phyloP scores from a whole-genome alignment of 2,888 invertebrate species.

The Temnothorax ravouxi region DNA sequence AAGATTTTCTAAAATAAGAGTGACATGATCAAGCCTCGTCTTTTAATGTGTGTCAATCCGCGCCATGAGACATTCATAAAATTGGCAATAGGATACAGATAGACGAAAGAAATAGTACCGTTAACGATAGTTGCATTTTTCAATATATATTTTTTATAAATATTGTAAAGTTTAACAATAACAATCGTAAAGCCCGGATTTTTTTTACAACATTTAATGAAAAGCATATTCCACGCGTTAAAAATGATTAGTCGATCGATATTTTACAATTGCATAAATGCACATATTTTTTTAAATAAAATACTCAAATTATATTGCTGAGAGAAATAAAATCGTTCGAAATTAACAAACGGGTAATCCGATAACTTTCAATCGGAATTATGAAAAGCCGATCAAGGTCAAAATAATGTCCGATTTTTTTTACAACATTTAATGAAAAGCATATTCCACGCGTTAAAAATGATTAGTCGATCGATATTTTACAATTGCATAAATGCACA shows the following conservation, averaged over 20 bases:
- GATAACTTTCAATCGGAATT: too few species aligned
- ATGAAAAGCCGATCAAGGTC: too few species aligned
- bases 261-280: not conserved
- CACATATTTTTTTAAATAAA: not conserved
- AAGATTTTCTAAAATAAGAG: conserved; percentile 81
- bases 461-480: too few species aligned
- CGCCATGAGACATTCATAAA: conserved; percentile 12
- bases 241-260: conserved; percentile 1
- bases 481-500: too few species aligned
- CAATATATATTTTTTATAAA: not conserved
- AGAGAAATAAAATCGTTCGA: too few species aligned
- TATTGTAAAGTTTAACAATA: not conserved
- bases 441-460: too few species aligned
- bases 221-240: not conserved
- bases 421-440: too few species aligned
- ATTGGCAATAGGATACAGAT: not conserved
- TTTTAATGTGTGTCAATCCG: not conserved
- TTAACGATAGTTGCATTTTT: not conserved
- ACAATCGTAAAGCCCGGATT: not conserved
- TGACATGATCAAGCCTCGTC: conserved; percentile 27
- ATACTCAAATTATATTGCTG: not conserved
- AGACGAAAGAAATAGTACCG: not conserved
- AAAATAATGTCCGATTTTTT: too few species aligned
- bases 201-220: not conserved
- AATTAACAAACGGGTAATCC: too few species aligned